Evolutionary conservation across 2,888 invertebrate genomes (phyloP), one percentile per base, ranked within the genome.

Genomic region (Julus scandinavius): DNA sequence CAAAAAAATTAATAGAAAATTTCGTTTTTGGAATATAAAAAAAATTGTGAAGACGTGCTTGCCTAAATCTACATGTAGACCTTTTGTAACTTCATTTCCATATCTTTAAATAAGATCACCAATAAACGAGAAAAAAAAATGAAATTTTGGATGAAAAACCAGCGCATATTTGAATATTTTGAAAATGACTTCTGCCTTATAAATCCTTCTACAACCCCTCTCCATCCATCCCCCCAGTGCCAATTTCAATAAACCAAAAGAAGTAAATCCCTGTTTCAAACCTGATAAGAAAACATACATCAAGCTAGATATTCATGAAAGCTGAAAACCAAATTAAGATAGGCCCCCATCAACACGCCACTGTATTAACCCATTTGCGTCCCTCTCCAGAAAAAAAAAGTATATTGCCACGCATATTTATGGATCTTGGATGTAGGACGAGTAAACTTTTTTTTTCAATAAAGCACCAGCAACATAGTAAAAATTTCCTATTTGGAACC

Each of bases 101-200:
- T 72, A 72, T 72, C 72, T 72, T 72, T 72, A 72, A 72, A 72
- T 72, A 72, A 72, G 29, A 72, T 72, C 72, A 72, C 72, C 72
- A 72, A 29, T 72, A 72, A 72, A 72, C 20, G 72, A 72, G 20
- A 58, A 45, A 72, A 63, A 63, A 72, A 72, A 72, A 72, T 72
- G 20, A 72, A 72, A 72, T 72, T 72, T 72, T 72, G 20, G 29
- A 72, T 72, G 72, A 72, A 29, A 20, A 20, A 6, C 29, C 20
- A 4, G 72, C 29, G 20, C 29, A 72, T 72, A 29, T 72, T 72
- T 20, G 7, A 72, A 72, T 20, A 29, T 72, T 72, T 63, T 72
- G 72, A 72, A 72, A 72, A 72, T 72, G 20, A 9, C 20, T 72
- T 29, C 72, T 20, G 72, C 29, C 29, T 9, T 29, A 20, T 6